phyloP scores from a whole-genome alignment of 2,113 vertebrate species.

The Nicator chloris region DNA sequence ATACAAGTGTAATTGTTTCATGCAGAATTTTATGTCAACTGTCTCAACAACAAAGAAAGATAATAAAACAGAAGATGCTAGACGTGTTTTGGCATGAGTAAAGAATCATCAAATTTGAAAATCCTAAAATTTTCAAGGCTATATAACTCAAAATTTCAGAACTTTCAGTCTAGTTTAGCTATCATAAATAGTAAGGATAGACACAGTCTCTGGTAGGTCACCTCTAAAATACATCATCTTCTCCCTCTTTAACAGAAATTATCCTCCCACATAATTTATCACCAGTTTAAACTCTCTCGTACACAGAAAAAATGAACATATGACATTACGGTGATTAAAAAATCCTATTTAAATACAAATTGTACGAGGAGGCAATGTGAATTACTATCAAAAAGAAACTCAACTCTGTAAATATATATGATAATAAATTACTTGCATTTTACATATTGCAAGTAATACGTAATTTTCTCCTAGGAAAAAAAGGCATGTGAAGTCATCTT shows the following conservation, averaged over 20 bases:
- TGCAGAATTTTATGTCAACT: background rate
- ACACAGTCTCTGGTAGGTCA: background rate
- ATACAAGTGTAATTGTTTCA: background rate
- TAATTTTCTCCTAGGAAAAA: background rate
- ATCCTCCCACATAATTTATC: background rate
- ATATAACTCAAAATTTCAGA: background rate
- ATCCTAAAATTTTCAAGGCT: background rate
- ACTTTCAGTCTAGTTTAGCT: background rate
- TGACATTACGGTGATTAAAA: background rate
- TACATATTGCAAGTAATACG: background rate
- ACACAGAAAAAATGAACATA: background rate
- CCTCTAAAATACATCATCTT: background rate
- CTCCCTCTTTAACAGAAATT: background rate
- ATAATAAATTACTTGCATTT: background rate
- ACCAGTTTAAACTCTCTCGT: background rate
- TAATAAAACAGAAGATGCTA: background rate
- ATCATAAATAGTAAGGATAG: background rate
- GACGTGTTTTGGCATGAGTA: background rate
- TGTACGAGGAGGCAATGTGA: background rate
- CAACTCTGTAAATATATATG: background rate
- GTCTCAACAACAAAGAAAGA: background rate
- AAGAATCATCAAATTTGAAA: background rate
- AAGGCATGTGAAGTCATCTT: background rate
- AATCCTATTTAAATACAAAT: background rate
- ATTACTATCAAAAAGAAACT: background rate